phyloP scores from a whole-genome alignment of 1,140 invertebrate species.

The Habropoda laboriosa region DNA sequence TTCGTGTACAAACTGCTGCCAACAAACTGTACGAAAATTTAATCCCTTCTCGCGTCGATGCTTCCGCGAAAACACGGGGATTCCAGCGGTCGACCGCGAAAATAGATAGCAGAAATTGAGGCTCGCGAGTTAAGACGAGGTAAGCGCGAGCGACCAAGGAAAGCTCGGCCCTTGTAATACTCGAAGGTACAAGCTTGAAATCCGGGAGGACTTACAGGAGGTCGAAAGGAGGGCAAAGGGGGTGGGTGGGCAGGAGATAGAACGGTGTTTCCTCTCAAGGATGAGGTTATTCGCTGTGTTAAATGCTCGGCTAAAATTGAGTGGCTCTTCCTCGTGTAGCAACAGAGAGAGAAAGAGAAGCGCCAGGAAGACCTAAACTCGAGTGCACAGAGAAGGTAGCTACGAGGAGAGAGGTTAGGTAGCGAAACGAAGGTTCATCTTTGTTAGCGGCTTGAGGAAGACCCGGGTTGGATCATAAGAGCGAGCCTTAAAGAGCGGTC shows the following conservation, averaged over 20 bases:
- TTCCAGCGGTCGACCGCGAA: slow-evolving; percentile 21
- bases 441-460: slow-evolving; percentile 54
- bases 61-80: slow-evolving; percentile 24
- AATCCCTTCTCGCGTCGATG: slow-evolving; percentile 21
- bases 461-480: slow-evolving; percentile 59
- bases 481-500: slow-evolving; percentile 60
- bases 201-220: slow-evolving; percentile 2
- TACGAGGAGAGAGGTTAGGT: slow-evolving; percentile 30
- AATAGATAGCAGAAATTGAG: slow-evolving; percentile 30
- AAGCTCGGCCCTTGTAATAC: slow-evolving; percentile 38
- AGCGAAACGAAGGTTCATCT: slow-evolving; percentile 65
- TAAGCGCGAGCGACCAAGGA: slow-evolving; percentile 23
- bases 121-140: slow-evolving; percentile 21
- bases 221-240: neutral
- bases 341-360: slow-evolving; percentile 15
- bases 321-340: slow-evolving; percentile 27
- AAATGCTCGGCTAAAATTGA: slow-evolving; percentile 63
- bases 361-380: neutral
- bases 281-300: slow-evolving; percentile 49
- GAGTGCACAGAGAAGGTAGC: neutral
- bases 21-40: slow-evolving; percentile 15
- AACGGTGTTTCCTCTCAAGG: slow-evolving; percentile 23
- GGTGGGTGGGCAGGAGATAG: neutral
- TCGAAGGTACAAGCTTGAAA: slow-evolving; percentile 26
- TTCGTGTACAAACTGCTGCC: slow-evolving; percentile 6